Conservation (phyloP, 2,113 vertebrate species). For the Gallinago undulata region DNA sequence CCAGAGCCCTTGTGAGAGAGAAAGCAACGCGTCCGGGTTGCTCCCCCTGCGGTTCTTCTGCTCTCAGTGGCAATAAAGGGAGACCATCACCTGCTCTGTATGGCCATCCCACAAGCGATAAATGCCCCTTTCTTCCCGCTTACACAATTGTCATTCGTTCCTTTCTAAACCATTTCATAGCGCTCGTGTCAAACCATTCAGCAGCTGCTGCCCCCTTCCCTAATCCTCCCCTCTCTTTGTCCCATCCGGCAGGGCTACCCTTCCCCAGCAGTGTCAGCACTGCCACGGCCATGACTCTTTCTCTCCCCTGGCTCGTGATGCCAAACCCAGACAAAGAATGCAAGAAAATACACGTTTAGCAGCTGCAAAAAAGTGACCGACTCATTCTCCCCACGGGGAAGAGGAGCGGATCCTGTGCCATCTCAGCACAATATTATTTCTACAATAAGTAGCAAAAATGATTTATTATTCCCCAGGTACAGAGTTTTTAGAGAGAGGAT, state of each 20-base stretch:
- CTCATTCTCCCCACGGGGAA: not conserved
- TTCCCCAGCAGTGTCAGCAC: not conserved
- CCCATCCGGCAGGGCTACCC: not conserved
- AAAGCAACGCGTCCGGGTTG: not conserved
- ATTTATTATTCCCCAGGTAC: not conserved
- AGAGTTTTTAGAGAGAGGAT: not conserved
- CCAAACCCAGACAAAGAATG: slow-evolving; percentile 3
- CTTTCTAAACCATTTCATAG: slow-evolving; percentile 57
- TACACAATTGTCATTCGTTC: not conserved
- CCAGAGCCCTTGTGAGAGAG: not conserved
- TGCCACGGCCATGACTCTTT: not conserved
- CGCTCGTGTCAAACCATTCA: slow-evolving; percentile 29
- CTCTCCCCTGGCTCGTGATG: not conserved
- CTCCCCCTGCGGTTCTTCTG: not conserved
- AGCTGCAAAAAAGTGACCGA: not conserved
- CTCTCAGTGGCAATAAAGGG: not conserved
- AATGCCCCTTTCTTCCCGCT: slow-evolving; percentile 11
- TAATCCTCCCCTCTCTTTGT: slow-evolving; percentile 37
- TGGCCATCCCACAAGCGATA: not conserved
- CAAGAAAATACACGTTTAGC: not conserved
- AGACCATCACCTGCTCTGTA: slow-evolving; percentile 18
- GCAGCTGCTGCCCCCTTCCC: not conserved
- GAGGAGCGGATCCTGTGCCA: not conserved
- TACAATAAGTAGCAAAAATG: not conserved
- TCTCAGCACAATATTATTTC: not conserved